Evolutionary conservation across 2,113 vertebrate genomes (phyloP).

Genomic region (cat (Felis catus)): DNA sequence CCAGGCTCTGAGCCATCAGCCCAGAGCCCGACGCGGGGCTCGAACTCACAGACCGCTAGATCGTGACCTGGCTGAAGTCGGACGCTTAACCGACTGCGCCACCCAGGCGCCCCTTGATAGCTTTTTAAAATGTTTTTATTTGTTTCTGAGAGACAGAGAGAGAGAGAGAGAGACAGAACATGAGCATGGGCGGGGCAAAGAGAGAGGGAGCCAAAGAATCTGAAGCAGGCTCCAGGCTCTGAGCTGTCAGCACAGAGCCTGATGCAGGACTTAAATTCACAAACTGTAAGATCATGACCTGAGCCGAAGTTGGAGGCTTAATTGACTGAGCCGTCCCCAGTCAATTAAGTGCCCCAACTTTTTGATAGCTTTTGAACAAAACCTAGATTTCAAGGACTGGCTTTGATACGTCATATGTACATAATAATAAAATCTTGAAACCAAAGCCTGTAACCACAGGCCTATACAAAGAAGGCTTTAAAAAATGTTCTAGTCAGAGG

Average conservation of each 20-base stretch:
- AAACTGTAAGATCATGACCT: not conserved
- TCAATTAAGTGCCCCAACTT: not conserved
- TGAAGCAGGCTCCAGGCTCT: not conserved
- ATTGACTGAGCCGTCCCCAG: not conserved
- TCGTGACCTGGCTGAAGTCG: too few relatives aligned
- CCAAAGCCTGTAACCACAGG: not conserved
- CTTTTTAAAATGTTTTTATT: not conserved
- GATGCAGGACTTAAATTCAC: not conserved
- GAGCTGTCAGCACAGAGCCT: not conserved
- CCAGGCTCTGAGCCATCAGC: too few relatives aligned
- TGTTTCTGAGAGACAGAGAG: not conserved
- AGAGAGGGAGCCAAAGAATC: not conserved
- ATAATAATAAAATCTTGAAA: slow-evolving; percentile 28
- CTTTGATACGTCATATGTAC: not conserved
- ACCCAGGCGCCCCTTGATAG: not conserved
- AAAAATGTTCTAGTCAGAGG: not conserved
- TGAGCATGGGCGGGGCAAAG: not conserved
- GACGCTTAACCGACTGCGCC: too few relatives aligned
- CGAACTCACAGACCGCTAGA: too few relatives aligned
- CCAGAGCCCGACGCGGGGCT: too few relatives aligned
- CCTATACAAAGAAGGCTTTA: not conserved
- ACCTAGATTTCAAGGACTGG: not conserved
- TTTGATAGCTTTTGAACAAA: slow-evolving; percentile 17
- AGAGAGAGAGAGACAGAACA: not conserved
- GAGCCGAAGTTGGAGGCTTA: not conserved